These are phyloP conservation scores for Periophthalmodon schlosseri DNA, from an alignment of 2,113 vertebrate species.

Conservation along the genomic window DNA sequence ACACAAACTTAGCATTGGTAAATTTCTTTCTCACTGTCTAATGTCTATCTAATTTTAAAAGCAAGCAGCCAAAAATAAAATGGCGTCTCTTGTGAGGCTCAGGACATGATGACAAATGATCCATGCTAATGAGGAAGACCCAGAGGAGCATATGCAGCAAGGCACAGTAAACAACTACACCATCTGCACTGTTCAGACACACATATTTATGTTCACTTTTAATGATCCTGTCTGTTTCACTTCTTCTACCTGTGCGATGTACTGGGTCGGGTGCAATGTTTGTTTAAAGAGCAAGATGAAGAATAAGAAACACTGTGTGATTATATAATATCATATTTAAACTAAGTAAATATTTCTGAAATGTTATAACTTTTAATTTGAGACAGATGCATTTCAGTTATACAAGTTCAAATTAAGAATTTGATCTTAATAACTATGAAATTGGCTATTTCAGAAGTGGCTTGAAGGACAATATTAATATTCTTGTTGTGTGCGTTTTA, in stretches of 20 bases:
- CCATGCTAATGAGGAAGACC: not conserved
- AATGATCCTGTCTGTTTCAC: not conserved
- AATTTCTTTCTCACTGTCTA: not conserved
- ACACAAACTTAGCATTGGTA: not conserved
- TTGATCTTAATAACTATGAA: too few relatives aligned
- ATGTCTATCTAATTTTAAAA: not conserved
- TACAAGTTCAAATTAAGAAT: too few relatives aligned
- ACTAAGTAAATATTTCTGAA: too few relatives aligned
- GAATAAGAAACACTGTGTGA: not conserved
- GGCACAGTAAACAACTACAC: not conserved
- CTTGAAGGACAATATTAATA: too few relatives aligned
- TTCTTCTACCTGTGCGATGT: not conserved
- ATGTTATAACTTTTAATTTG: too few relatives aligned
- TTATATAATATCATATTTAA: not conserved
- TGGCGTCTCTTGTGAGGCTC: not conserved
- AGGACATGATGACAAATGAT: not conserved
- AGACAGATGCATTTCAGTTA: too few relatives aligned
- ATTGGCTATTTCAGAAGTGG: too few relatives aligned
- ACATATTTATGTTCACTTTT: not conserved
- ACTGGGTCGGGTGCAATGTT: not conserved
- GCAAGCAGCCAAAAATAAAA: not conserved
- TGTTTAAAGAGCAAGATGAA: not conserved
- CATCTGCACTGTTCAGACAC: not conserved
- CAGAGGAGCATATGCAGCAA: not conserved
- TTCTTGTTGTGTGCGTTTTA: too few relatives aligned